Evolutionary conservation across 2,113 vertebrate genomes (phyloP), one percentile per base, ranked within the genome.

Genomic region (Pongo abelii): DNA sequence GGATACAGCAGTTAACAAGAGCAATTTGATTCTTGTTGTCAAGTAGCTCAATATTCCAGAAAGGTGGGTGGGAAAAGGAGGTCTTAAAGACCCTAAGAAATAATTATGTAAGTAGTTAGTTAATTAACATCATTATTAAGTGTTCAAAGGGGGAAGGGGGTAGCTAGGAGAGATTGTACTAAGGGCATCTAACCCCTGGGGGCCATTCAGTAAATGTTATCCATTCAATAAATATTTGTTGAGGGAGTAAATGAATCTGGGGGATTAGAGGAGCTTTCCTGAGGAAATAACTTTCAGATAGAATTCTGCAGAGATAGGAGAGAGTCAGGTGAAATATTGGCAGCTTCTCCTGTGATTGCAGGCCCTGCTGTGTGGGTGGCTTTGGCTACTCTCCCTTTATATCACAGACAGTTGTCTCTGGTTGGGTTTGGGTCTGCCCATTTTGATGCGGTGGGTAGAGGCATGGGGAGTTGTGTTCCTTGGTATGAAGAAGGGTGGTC

Each of bases 321-420:
- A 46, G 72, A 84, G 67, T n/a, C 50, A 38, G 57, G 20, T 35
- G 92, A 85, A 27, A 75, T 38, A 25, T 0, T 27, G 6, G 69
- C 40, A 32, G 23, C 13, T 27, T 79, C 38, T 38, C 32, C 64
- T 77, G 32, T 13, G 64, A 35, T 27, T 72, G 18, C 38, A 85
- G 85, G n/a, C 64, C 46, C 43, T 0, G 0, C 22, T 1, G 1
- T 2, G 5, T 14, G 11, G 32, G 74, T 40, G 38, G 38, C 38
- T 38, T 20, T 35, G 89, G 50, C 7, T 23, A 17, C 25, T 6
- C 64, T 0, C 10, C 23, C 75, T 93, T 27, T 55, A 11, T 11
- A 22, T 32, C 6, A 9, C 64, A 32, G 67, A 55, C 30, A 35
- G 32, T 35, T 13, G 67, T 50, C 57, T 83, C 69, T 5, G 91